Evolutionary conservation across 2,113 vertebrate genomes (phyloP), one percentile per base, ranked within the genome.

Genomic region (Gila orcuttii): DNA sequence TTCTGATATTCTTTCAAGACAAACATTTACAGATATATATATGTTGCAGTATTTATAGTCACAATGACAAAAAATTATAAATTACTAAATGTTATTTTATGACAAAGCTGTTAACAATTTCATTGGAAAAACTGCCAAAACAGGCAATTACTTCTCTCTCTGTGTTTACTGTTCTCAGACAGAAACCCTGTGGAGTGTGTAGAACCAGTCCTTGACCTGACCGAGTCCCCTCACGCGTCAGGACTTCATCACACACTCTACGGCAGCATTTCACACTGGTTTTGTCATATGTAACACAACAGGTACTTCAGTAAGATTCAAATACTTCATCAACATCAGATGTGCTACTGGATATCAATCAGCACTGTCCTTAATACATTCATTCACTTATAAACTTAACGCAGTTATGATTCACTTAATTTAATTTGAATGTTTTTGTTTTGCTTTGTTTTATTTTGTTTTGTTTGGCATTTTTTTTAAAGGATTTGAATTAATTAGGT

Each of bases 181-280:
- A 59, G 75, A 80, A 64, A 77, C 68, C 39, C 69, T 80, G 78
- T 55, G 33, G 80, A 79, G 66, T 9, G 59, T 80, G 79, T 75
- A 47, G 83, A 69, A 10, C 7, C 39, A 76, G 85, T 86, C 77
- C 82, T 85, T 86, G 88, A 85, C 77, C 87, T 82, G 55, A 47
- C 28, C 33, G 55, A 11, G 17, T 69, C 50, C 19, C 36, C 50
- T 83, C 64, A 15, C 39, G 2, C 23, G 45, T 45, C 17, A 33
- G 85, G 76, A 69, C 73, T 80, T 86, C 60, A 50, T 84, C 69
- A 84, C 66, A 60, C 2, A 21, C 25, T 62, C 23, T 55, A 17
- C 75, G 68, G 68, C 55, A 36, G 21, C 8, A 50, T 55, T 42
- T 78, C 42, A n/a, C 50, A 11, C 25, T 28, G n/a, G 7, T 33